Evolutionary conservation across 1,140 invertebrate species (phyloP), one percentile per base, ranked within the genome.

Genomic region (Cephus cinctus): DNA sequence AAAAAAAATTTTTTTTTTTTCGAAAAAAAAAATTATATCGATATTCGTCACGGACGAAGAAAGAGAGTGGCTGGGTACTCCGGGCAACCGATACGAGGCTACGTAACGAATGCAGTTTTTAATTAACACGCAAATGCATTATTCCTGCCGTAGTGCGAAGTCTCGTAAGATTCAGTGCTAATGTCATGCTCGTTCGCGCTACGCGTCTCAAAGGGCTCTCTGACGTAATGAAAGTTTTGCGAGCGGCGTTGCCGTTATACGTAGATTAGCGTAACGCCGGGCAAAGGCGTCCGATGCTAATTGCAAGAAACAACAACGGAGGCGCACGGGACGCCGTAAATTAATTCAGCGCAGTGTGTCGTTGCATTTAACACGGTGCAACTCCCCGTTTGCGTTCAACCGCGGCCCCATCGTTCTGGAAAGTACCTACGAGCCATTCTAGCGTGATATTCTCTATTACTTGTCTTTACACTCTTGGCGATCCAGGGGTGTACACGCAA

Each of bases 231-330:
- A 12, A 30, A 30, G 27, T 3, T 9, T 12, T 11, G 27, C 27
- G 12, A 2, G 12, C 27, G 11, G 4, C 27, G 27, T 12, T 30
- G 12, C 27, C 38, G 39, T 52, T 52, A 52, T 55, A 51, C 44
- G 44, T 35, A 38, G 40, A 58, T 55, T 51, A 54, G 45, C 46
- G 38, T 42, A 59, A 58, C 44, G 45, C 31, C 50, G 39, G 30
- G 45, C 57, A 52, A 5, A 47, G 27, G 42, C 49, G 41, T 20
- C 34, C 32, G 56, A 58, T 59, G 54, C 52, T 60, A 59, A 59
- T 52, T 56, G 49, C 49, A 19, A 45, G 36, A 50, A 34, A 22
- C 25, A 54, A 51, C 25, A 32, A 38, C 38, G 45, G 14, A 9
- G 25, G 31, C 22, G 47, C 22, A 36, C 27, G 31, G 43, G 41